phyloP scores from a whole-genome alignment of 1,140 invertebrate genomes.

The Leptopilina clavipes region DNA sequence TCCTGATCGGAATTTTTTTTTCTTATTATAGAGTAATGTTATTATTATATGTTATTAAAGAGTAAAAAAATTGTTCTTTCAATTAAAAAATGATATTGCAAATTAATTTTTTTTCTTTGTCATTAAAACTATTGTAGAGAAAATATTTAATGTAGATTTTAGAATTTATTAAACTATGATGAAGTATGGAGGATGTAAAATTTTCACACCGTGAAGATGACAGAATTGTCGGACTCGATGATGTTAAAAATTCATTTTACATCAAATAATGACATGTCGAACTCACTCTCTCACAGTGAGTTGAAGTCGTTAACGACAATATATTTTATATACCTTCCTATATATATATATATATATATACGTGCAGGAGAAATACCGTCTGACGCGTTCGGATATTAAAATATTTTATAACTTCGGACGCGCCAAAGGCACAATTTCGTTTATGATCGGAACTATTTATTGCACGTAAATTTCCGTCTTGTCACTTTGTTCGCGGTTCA shows the following conservation, averaged over 20 bases:
- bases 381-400: slow-evolving; percentile 41
- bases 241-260: slow-evolving; percentile 14
- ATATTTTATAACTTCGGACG: slow-evolving; percentile 40
- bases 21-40: not conserved
- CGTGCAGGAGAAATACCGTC: slow-evolving; percentile 17
- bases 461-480: slow-evolving; percentile 43
- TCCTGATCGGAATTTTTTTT: not conserved
- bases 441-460: slow-evolving; percentile 46
- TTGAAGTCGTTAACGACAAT: not conserved
- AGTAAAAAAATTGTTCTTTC: too few species aligned
- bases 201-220: not conserved
- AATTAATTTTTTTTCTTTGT: too few species aligned
- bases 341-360: too few species aligned
- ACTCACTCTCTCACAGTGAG: not conserved
- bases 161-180: not conserved
- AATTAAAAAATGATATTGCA: too few species aligned
- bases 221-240: too few species aligned
- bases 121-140: too few species aligned
- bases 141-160: too few species aligned
- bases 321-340: slow-evolving; percentile 34
- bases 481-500: slow-evolving; percentile 33
- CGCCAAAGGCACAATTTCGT: slow-evolving; percentile 44
- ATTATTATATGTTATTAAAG: too few species aligned
- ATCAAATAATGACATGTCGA: slow-evolving; percentile 20
- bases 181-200: not conserved